phyloP scores from a whole-genome alignment of 2,888 invertebrate genomes.

The Drymonia ruficornis region DNA sequence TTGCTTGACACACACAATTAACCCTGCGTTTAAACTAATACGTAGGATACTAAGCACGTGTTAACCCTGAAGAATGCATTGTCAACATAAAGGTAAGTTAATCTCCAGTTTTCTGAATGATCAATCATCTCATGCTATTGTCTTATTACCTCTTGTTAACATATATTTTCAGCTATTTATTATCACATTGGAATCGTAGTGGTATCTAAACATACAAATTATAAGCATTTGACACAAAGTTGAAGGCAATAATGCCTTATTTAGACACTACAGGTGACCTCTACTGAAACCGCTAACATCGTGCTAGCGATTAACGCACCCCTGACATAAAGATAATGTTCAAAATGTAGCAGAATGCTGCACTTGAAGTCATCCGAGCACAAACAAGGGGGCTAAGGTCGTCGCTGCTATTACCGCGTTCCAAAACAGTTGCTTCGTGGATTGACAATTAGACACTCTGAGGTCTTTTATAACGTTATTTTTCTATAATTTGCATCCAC shows the following conservation, averaged over 20 bases:
- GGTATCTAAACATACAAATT: not conserved
- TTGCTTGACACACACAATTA: too few relatives aligned
- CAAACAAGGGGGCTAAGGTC: conserved; percentile 3
- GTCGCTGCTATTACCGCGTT: not conserved
- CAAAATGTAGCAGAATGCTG: conserved; percentile 1
- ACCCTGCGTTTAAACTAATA: too few relatives aligned
- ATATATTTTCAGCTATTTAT: too few relatives aligned
- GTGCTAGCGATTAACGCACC: conserved; percentile 1
- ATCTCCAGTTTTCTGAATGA: too few relatives aligned
- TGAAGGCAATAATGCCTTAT: conserved; percentile 1
- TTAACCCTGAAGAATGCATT: too few relatives aligned
- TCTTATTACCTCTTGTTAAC: too few relatives aligned
- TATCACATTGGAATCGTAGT: too few relatives aligned
- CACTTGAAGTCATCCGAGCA: not conserved
- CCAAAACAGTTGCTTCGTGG: conserved; percentile 6
- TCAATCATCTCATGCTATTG: too few relatives aligned
- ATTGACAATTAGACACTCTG: conserved; percentile 1
- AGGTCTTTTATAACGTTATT: not conserved
- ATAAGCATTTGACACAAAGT: not conserved
- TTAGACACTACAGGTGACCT: not conserved
- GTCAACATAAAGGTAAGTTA: too few relatives aligned
- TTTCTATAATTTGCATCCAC: conserved; percentile 4
- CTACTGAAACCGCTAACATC: conserved; percentile 1
- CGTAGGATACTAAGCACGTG: too few relatives aligned
- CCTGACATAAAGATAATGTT: not conserved